Evolutionary conservation across 2,113 vertebrate genomes (phyloP).

Genomic region (Pomatostomus ruficeps): DNA sequence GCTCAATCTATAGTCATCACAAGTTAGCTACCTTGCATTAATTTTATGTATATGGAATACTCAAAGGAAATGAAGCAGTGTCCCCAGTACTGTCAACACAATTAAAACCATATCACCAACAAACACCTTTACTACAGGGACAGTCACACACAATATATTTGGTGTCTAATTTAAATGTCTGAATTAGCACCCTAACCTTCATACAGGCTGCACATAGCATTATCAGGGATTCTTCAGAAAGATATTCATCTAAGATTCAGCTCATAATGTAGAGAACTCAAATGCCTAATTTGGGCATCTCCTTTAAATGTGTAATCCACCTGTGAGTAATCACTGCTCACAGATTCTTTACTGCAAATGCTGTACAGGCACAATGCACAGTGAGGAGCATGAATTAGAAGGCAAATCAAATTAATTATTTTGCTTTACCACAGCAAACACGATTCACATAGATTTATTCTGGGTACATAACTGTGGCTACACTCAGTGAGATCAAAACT

Average conservation of each 20-base stretch:
- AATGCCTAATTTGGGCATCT: background rate
- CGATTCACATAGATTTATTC: background rate
- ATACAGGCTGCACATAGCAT: background rate
- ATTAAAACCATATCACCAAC: background rate
- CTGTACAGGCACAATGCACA: background rate
- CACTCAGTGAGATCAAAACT: background rate
- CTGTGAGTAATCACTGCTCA: background rate
- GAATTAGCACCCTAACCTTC: background rate
- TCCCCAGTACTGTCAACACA: background rate
- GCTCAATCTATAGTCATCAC: background rate
- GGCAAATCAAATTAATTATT: background rate
- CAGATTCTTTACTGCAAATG: background rate
- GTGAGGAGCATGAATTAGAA: background rate
- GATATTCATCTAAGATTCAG: background rate
- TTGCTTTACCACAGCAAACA: background rate
- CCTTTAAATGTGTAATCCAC: background rate
- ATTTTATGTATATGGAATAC: background rate
- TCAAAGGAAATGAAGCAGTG: background rate
- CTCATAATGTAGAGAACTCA: background rate
- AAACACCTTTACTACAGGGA: background rate
- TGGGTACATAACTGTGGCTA: background rate
- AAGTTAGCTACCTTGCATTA: background rate
- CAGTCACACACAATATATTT: background rate
- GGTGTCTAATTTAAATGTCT: background rate
- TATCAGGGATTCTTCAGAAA: background rate